These are phyloP conservation scores for Heliconius nattereri DNA, from an alignment of 1,140 invertebrate species.

Conservation along the genomic window DNA sequence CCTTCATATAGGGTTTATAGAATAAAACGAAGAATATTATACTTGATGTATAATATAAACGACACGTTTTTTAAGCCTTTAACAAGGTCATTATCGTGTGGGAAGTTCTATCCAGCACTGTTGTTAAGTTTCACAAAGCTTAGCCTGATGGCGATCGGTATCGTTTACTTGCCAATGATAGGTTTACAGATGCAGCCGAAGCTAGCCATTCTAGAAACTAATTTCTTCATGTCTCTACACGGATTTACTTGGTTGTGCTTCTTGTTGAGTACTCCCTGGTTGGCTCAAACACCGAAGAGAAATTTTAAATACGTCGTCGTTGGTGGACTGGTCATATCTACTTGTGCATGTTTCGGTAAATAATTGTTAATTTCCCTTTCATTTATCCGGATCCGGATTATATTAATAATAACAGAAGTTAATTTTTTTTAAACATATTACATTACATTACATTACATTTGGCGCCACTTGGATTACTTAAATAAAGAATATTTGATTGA, in stretches of 20 bases:
- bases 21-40: slow-evolving; percentile 60
- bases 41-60: slow-evolving; percentile 68
- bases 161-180: slow-evolving; percentile 66
- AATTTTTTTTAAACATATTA: background rate
- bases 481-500: background rate
- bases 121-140: slow-evolving; percentile 65
- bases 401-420: too few species aligned
- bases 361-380: background rate
- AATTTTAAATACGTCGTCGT: slow-evolving; percentile 74
- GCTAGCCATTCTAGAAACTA: slow-evolving; percentile 63
- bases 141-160: slow-evolving; percentile 61
- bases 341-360: slow-evolving; percentile 71
- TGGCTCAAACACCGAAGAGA: slow-evolving; percentile 72
- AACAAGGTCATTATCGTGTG: slow-evolving; percentile 71
- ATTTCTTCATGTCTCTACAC: slow-evolving; percentile 71
- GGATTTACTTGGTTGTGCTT: slow-evolving; percentile 77
- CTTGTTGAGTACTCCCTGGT: slow-evolving; percentile 70
- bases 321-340: slow-evolving; percentile 63
- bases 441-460: too few species aligned
- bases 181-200: slow-evolving; percentile 62
- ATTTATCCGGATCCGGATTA: too few species aligned
- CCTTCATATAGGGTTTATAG: slow-evolving; percentile 73
- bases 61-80: slow-evolving; percentile 77
- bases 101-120: slow-evolving; percentile 76
- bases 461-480: background rate